Percentiles rank a stretch among this genome's conserved stretches.
Evolutionary conservation across 2,888 invertebrate species (phyloP).

Genomic region (Sarcophaga carnaria): DNA sequence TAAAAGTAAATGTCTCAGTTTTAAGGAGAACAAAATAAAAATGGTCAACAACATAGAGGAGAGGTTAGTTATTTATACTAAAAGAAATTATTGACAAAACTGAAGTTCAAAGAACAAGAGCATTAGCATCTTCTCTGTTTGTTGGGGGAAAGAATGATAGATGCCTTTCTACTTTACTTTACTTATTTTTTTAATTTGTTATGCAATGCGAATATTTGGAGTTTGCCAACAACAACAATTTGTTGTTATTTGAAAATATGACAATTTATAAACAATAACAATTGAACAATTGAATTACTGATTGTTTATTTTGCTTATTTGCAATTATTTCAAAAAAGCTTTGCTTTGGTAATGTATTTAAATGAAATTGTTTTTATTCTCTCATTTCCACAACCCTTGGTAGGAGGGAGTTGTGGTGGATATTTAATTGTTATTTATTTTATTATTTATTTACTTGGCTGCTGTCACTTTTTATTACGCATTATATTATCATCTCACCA

Average conservation of each 20-base stretch:
- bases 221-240: neutral
- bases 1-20: conserved; percentile 39
- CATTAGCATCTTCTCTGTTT: neutral
- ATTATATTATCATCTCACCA: conserved; percentile 6
- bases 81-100: neutral
- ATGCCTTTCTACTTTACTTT: conserved; percentile 18
- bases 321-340: neutral
- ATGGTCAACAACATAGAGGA: conserved; percentile 53
- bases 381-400: neutral
- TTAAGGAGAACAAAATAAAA: conserved; percentile 20
- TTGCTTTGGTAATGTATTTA: too few species aligned
- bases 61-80: conserved; percentile 42
- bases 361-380: neutral
- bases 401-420: neutral
- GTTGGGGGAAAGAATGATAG: conserved; percentile 8
- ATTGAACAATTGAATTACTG: conserved; percentile 28
- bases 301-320: conserved; percentile 16
- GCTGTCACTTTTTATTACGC: neutral
- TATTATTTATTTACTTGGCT: neutral
- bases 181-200: conserved; percentile 36
- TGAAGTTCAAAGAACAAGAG: conserved; percentile 14
- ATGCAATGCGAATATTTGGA: conserved; percentile 59
- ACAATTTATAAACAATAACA: too few species aligned
- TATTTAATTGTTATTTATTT: neutral
- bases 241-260: neutral